Evolutionary conservation across 1,140 invertebrate genomes (phyloP), one percentile per base, ranked within the genome.

Genomic region (Grapholita molesta): DNA sequence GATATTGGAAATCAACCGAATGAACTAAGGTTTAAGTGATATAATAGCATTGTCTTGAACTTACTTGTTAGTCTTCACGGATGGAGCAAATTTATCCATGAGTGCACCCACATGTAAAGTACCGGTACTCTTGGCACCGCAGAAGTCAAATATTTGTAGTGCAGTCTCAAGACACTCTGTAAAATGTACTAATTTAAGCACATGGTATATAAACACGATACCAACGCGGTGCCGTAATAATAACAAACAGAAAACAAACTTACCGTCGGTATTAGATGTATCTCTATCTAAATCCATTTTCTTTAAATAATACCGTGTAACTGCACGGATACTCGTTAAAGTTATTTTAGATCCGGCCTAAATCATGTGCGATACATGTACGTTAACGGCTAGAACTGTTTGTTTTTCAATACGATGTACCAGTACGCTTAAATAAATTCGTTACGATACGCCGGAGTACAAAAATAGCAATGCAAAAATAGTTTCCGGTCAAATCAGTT

Each of bases 11-110:
- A 48, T 21, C 8, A 48, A 21, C 6, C 6, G 6, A 21, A 21
- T 48, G 6, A 48, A 48, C 18, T 18, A 48, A 42, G 15, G 15
- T n/a, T 42, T 42, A 1, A 42, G 7, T n/a, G 15, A 42, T 42
- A 42, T n/a, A 18, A 4, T 42, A 42, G 15, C n/a, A 48, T 64
- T 33, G 15, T 12, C 23, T 33, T 65, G n/a, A 30, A 75, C 84
- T 88, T 79, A 91, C 89, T 89, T 89, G 74, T 89, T 87, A 38
- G 84, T 88, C 74, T 89, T 89, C 25, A 89, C 76, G 66, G 86
- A 89, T 70, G 89, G 87, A 67, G 89, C 80, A 70, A 89, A 89
- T 73, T 88, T 88, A 55, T 88, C 86, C 85, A 91, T 89, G 30
- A 91, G 70, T 18, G 77, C 74, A 75, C 89, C 79, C 64, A 89